Base-by-base conservation (phyloP, 2,888 invertebrate species). In the Himalopsyche kuldschensis region DNA sequence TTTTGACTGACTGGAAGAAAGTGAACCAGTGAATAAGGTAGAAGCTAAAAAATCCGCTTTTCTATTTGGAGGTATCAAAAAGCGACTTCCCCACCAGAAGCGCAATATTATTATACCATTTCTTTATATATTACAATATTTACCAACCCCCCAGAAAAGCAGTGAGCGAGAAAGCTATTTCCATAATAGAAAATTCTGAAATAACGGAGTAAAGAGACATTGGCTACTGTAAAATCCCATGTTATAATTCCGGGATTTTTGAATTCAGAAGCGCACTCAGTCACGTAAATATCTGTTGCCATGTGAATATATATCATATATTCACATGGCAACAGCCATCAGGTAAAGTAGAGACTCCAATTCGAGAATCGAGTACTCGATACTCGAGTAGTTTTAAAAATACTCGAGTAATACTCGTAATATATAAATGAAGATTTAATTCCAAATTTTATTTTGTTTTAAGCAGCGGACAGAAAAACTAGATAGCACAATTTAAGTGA, bases 121-220 rank as follows among this genome's bases (percentile, higher is more conserved):
- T 84, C 84, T 84, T 84, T 82, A 84, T 82, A 84, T 82, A 82
- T 82, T 84, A 82, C 75, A 82, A 84, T 84, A 82, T 84, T 82
- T 80, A 82, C 84, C 78, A 69, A 79, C 82, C 82, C 81, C n/a
- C 55, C 76, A 41, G 81, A 75, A 75, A 41, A 47, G 79, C 81
- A 76, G 81, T 69, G 80, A 78, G 80, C 84, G 82, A 82, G 82
- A 80, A 82, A 82, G 84, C 82, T 84, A 55, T 78, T 81, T 75
- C 81, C 82, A 78, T 78, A 80, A 84, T 84, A 82, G 82, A 82
- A 82, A 80, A 84, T 84, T 84, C 82, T 82, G 79, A n/a, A n/a
- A n/a, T 46, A 75, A 24, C 80, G 41, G 24, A 80, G 78, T 80
- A 81, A 80, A 84, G 80, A 84, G 82, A 84, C 82, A 84, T 84